These are phyloP conservation scores for Drosophila varians DNA, from an alignment of 1,140 invertebrate species.

Conservation along the genomic window DNA sequence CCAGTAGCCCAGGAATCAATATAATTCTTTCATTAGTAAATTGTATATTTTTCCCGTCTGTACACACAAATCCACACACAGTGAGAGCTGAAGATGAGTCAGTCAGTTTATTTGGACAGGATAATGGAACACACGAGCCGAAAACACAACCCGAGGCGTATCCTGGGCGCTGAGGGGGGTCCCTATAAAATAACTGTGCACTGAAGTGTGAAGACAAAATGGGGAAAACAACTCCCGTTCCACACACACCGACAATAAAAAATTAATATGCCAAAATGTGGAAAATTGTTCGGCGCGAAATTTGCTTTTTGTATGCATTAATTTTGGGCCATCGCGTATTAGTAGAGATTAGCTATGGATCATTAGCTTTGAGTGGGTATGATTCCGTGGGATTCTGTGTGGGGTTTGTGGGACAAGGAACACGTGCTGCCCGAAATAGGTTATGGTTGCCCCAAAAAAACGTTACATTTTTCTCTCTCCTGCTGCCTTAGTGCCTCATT, in stretches of 20 bases:
- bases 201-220: conserved; percentile 32
- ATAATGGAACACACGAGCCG: conserved; percentile 54
- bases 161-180: conserved; percentile 6
- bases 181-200: conserved; percentile 35
- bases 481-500: conserved; percentile 11
- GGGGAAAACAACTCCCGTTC: not conserved
- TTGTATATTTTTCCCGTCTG: not conserved
- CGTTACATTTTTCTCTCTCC: conserved; percentile 3
- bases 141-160: conserved; percentile 27
- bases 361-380: conserved; percentile 47
- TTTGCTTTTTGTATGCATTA: conserved; percentile 32
- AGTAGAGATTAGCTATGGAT: conserved; percentile 52
- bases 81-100: conserved; percentile 27
- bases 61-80: conserved; percentile 8
- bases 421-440: conserved; percentile 53
- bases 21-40: not conserved
- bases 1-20: not conserved
- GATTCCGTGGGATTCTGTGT: not conserved
- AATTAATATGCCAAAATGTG: conserved; percentile 59
- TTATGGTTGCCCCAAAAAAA: conserved; percentile 38
- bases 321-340: conserved; percentile 41
- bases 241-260: conserved; percentile 33
- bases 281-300: conserved; percentile 56
- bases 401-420: conserved; percentile 3
- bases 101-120: conserved; percentile 54